Conservation (phyloP, 2,797 vertebrate genomes). For the Malurus splendens region DNA sequence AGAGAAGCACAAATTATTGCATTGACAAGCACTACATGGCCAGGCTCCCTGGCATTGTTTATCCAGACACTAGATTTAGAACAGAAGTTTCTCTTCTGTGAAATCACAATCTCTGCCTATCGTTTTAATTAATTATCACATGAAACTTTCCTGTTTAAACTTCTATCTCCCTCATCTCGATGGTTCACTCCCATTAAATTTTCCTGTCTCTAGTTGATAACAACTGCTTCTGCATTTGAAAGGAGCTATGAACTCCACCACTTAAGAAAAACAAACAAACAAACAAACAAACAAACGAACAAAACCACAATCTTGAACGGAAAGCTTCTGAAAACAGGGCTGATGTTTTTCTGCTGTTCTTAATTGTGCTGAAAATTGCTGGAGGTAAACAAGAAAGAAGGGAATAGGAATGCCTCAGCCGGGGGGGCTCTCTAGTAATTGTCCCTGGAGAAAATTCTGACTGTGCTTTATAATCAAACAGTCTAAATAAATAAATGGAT, state of each 20-base stretch:
- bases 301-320: background rate
- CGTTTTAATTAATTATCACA: background rate
- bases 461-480: background rate
- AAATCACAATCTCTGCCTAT: background rate
- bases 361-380: background rate
- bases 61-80: background rate
- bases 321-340: background rate
- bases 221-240: background rate
- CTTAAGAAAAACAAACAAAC: background rate
- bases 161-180: background rate
- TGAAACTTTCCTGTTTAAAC: background rate
- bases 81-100: background rate
- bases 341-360: background rate
- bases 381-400: background rate
- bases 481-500: background rate
- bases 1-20: background rate
- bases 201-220: background rate
- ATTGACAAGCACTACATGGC: background rate
- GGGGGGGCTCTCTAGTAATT: background rate
- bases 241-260: background rate
- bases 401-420: background rate
- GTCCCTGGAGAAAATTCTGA: background rate
- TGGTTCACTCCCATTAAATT: background rate
- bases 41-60: background rate
- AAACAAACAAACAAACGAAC: fast-evolving